Evolutionary conservation across 2,888 invertebrate species (phyloP).

Genomic region (Julus scandinavius): DNA sequence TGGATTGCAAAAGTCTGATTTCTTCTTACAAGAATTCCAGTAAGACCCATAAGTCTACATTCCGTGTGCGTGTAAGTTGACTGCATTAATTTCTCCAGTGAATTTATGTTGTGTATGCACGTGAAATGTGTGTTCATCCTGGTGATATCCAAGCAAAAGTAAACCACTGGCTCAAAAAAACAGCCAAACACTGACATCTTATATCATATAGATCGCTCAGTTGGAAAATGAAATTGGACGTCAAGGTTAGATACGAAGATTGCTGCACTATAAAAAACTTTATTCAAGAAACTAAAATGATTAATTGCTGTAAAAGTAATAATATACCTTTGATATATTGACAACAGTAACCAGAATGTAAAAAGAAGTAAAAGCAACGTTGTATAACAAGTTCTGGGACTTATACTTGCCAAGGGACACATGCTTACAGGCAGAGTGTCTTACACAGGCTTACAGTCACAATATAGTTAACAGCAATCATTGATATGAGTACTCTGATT

Average conservation of each 20-base stretch:
- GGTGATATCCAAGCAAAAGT: not conserved
- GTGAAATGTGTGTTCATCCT: not conserved
- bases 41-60: slow-evolving; percentile 19
- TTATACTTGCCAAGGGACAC: too few relatives aligned
- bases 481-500: too few relatives aligned
- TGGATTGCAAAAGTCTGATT: slow-evolving; percentile 30
- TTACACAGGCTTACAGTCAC: too few relatives aligned
- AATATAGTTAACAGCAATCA: too few relatives aligned
- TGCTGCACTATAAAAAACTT: not conserved
- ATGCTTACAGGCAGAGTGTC: too few relatives aligned
- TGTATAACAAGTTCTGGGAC: too few relatives aligned
- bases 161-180: not conserved
- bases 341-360: too few relatives aligned
- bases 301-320: not conserved
- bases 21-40: not conserved
- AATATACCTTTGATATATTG: too few relatives aligned
- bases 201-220: not conserved
- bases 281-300: not conserved
- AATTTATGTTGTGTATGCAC: not conserved
- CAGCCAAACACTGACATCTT: not conserved
- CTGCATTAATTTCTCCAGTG: slow-evolving; percentile 27
- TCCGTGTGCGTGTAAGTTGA: not conserved
- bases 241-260: not conserved
- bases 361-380: too few relatives aligned
- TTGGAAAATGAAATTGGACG: not conserved